These are phyloP conservation scores for Taphrorychus bicolor DNA, from an alignment of 2,888 invertebrate species.

Conservation along the genomic window DNA sequence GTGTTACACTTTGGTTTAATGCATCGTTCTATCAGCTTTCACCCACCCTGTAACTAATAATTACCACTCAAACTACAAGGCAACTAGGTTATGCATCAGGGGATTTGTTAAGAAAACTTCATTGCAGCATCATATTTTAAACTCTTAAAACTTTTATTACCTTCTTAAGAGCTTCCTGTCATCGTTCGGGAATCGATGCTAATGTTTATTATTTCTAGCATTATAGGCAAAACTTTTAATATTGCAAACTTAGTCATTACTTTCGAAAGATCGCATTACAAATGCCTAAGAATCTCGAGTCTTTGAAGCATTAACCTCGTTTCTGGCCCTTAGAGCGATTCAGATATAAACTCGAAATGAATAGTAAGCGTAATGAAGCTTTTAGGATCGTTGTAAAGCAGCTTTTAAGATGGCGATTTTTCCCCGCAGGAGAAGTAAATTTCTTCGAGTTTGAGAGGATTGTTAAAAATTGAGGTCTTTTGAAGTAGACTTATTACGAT, in stretches of 20 bases:
- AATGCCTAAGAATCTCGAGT: background rate
- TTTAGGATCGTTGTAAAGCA: background rate
- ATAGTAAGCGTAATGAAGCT: background rate
- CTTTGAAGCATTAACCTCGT: background rate
- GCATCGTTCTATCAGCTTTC: no score
- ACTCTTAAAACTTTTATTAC: background rate
- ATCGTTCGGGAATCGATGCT: background rate
- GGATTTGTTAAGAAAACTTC: no score
- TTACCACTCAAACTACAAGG: no score
- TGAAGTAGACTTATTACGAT: background rate
- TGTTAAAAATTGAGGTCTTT: background rate
- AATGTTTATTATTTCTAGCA: background rate
- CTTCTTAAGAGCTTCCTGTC: background rate
- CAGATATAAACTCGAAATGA: slow-evolving; percentile 3
- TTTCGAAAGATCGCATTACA: background rate
- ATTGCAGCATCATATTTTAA: no score
- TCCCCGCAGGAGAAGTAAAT: background rate
- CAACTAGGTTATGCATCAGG: no score
- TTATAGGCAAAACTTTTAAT: background rate
- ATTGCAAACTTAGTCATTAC: background rate
- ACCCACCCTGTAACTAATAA: no score
- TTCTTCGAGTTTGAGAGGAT: background rate
- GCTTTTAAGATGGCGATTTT: background rate
- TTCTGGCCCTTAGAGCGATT: background rate
- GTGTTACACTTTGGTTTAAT: no score